Evolutionary conservation across 2,797 vertebrate species (phyloP).

Genomic region (Leptatherina wallacei): DNA sequence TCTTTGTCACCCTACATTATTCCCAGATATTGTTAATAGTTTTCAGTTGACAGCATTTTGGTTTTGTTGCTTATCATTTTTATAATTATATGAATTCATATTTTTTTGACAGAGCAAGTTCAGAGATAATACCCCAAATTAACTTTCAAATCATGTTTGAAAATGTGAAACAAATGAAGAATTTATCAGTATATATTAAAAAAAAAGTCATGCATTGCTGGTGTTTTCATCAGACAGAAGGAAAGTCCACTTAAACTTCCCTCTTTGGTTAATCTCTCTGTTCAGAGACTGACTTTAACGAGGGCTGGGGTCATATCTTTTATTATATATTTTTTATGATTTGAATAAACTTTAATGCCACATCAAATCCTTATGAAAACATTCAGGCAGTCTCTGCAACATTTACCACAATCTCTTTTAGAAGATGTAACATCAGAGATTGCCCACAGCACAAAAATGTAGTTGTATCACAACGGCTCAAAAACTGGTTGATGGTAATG

Average conservation of each 20-base stretch:
- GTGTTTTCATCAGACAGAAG: not conserved
- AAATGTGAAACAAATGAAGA: not conserved
- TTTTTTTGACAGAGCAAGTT: slow-evolving; percentile 3
- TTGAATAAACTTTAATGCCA: not conserved
- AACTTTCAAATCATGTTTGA: not conserved
- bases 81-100: not conserved
- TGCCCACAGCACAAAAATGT: not conserved
- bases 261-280: not conserved
- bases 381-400: not conserved
- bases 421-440: not conserved
- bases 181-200: not conserved
- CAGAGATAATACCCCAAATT: not conserved
- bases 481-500: too few species aligned
- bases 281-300: not conserved
- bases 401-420: not conserved
- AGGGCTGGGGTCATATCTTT: not conserved
- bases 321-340: not conserved
- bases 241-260: not conserved
- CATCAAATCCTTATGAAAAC: not conserved
- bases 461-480: too few species aligned
- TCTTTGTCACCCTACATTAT: not conserved
- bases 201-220: not conserved
- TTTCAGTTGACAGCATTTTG: slow-evolving; percentile 23
- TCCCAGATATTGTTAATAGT: slow-evolving; percentile 4
- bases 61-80: not conserved